Evolutionary conservation across 2,797 vertebrate genomes (phyloP), one percentile per base, ranked within the genome.

Genomic region (Poecilia wingei): DNA sequence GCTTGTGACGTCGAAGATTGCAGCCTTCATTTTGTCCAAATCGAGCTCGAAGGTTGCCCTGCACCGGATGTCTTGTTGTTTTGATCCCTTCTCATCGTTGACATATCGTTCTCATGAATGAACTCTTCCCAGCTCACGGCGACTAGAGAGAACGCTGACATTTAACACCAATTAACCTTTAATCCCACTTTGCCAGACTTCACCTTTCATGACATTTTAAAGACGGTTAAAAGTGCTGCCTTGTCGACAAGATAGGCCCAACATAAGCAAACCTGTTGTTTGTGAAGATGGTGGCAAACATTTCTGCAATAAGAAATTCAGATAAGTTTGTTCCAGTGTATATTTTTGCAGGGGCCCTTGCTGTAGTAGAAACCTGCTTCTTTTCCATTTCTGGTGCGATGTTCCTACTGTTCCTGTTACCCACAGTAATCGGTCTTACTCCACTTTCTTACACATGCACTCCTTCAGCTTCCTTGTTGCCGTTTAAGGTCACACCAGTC

Each of bases 131-230:
- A 71, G 36, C 75, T 78, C n/a, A 74, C 47, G 51, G 73, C 59
- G 74, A 74, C 33, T 18, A 69, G 55, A 76, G 66, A 80, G 64
- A 83, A 76, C 66, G 72, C 53, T 77, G 39, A 73, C 66, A 83
- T 88, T 89, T 73, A 87, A 85, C 46, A 86, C 76, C 74, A 91
- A 87, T 87, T 85, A 90, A 74, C 74, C 36, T 77, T 59, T 88
- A 93, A 93, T 90, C 89, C 79, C 85, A 41, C 85, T 89, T 84
- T 84, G 74, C 70, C 77, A 66, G 47, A 84, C 71, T 69, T 87
- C 16, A 74, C 77, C 78, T 83, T 82, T 78, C 81, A 81, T 85
- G 41, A 72, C 83, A 85, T 86, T 85, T 90, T 84, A 36, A 88
- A 89, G 77, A 79, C 14, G 0, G 13, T 85, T 88, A 84, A 88